Conservation (phyloP, 2,888 invertebrate genomes). For the Ischnus inquisitorius region DNA sequence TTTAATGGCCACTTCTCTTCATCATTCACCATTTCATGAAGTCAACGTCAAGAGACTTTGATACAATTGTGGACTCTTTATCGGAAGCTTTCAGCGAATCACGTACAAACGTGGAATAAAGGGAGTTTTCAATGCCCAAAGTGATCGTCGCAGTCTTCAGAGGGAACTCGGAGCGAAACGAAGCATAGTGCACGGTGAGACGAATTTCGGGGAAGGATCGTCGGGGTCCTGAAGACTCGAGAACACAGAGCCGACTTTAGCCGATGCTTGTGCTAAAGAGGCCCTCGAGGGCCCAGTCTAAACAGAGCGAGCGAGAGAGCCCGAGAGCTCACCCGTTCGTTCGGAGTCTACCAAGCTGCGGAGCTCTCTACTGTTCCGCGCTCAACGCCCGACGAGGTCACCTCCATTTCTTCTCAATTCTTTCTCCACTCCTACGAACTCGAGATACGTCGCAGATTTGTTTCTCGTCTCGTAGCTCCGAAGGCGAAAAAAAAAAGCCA, state of each 20-base stretch:
- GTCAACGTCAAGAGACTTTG: too few species aligned
- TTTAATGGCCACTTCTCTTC: too few species aligned
- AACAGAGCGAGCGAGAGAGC: conserved; percentile 53
- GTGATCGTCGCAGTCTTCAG: not conserved
- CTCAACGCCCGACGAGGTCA: conserved; percentile 65
- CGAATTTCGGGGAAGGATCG: conserved; percentile 70
- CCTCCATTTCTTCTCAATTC: conserved; percentile 53
- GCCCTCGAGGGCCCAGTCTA: conserved; percentile 63
- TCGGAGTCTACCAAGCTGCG: conserved; percentile 11
- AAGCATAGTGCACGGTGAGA: conserved; percentile 63
- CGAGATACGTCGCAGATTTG: conserved; percentile 36
- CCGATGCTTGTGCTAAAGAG: conserved; percentile 60
- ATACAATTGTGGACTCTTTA: too few species aligned
- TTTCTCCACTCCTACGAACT: conserved; percentile 15
- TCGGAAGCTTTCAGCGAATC: not conserved
- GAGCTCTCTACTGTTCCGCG: conserved; percentile 11
- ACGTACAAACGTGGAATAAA: conserved; percentile 19
- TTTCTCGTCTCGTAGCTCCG: conserved; percentile 14
- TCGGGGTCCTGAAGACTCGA: conserved; percentile 58
- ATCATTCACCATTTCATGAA: too few species aligned
- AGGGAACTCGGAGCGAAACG: conserved; percentile 32
- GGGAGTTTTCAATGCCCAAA: conserved; percentile 7
- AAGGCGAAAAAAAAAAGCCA: not conserved
- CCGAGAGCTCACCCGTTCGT: conserved; percentile 23
- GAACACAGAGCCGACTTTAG: conserved; percentile 58